Percentiles rank a stretch among this genome's conserved stretches.
Evolutionary conservation across 2,888 invertebrate genomes (phyloP).

Genomic region (Drosophila atroscutellata): DNA sequence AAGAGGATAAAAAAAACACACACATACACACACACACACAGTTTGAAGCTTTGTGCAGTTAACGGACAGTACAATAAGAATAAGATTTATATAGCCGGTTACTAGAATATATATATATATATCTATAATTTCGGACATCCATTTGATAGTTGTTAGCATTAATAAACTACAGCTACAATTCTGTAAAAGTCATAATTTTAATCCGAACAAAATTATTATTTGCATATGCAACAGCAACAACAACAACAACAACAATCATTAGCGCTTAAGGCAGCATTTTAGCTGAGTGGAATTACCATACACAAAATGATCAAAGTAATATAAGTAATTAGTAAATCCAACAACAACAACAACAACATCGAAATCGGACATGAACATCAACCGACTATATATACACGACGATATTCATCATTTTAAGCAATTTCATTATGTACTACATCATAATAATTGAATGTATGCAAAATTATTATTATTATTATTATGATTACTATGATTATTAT

Average conservation of each 20-base stretch:
- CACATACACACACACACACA: slow-evolving; percentile 10
- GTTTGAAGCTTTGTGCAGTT: slow-evolving; percentile 44
- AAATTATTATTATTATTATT: slow-evolving; percentile 3
- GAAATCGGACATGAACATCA: background rate
- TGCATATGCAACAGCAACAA: background rate
- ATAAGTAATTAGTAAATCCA: slow-evolving; percentile 10
- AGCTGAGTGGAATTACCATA: slow-evolving; percentile 9
- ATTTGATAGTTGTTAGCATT: background rate
- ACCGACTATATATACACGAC: slow-evolving; percentile 1
- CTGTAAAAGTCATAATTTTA: slow-evolving; percentile 39
- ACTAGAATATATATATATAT: background rate
- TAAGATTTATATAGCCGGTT: slow-evolving; percentile 3
- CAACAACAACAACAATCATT: slow-evolving; percentile 52
- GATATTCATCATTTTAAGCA: slow-evolving; percentile 29
- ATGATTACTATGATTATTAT: background rate
- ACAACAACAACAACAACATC: background rate
- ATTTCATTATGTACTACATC: slow-evolving; percentile 3
- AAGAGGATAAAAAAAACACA: background rate
- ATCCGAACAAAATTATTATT: background rate
- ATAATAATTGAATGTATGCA: background rate
- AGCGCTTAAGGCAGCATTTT: slow-evolving; percentile 44
- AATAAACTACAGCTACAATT: background rate
- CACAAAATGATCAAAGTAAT: background rate
- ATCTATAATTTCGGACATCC: background rate
- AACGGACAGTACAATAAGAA: slow-evolving; percentile 56